phyloP scores from a whole-genome alignment of 2,797 vertebrate genomes.

The Sparus aurata region DNA sequence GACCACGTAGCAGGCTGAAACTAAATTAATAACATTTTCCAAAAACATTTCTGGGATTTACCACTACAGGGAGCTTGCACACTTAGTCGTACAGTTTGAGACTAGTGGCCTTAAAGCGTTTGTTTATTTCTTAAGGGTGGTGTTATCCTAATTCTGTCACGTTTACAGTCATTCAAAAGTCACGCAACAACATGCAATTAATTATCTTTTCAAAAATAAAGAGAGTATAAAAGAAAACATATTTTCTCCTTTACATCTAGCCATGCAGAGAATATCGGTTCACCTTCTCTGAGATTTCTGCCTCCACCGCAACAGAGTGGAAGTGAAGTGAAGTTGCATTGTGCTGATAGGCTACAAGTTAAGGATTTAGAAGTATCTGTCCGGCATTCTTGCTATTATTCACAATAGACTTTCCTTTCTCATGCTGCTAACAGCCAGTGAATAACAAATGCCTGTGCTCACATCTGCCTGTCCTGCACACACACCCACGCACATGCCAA shows the following conservation, averaged over 20 bases:
- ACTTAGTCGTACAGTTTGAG: no score
- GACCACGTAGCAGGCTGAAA: no score
- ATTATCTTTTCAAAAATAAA: not conserved
- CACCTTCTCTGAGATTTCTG: not conserved
- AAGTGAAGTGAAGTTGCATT: not conserved
- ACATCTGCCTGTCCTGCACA: not conserved
- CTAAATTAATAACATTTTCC: no score
- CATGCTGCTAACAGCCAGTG: conserved; percentile 1
- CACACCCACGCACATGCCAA: not conserved
- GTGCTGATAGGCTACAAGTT: not conserved
- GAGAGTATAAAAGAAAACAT: no score
- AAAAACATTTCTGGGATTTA: no score
- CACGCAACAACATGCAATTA: not conserved
- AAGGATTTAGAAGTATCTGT: not conserved
- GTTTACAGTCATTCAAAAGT: conserved; percentile 7
- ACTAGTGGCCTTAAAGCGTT: no score
- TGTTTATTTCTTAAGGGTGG: not conserved
- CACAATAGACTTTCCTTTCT: conserved; percentile 6
- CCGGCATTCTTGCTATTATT: conserved; percentile 2
- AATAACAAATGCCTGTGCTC: not conserved
- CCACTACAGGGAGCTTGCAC: no score
- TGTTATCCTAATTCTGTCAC: not conserved
- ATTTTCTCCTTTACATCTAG: not conserved
- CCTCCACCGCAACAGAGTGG: not conserved
- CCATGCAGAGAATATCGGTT: not conserved